Evolutionary conservation across 2,888 invertebrate species (phyloP).

Genomic region (Patella ulyssiponensis): DNA sequence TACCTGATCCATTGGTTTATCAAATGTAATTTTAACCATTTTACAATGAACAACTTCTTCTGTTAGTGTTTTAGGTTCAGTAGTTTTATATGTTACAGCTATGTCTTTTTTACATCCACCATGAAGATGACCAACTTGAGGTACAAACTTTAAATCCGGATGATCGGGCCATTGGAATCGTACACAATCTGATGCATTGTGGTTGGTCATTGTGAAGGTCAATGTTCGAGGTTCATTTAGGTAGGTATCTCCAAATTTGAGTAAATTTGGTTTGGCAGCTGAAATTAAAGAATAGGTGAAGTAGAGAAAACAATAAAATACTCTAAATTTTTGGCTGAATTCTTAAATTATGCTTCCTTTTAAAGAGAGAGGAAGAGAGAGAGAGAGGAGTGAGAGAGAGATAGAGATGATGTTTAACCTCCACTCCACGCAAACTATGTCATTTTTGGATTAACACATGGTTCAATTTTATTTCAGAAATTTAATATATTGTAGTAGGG

Average conservation of each 20-base stretch:
- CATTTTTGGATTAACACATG: too few relatives aligned
- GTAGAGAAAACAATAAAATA: too few relatives aligned
- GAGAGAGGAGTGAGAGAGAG: too few relatives aligned
- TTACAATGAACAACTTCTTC: conserved; percentile 63
- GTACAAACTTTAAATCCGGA: conserved; percentile 74
- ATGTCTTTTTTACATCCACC: conserved; percentile 74
- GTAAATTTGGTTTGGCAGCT: conserved; percentile 70
- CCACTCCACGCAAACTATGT: too few relatives aligned
- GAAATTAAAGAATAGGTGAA: conserved; percentile 27
- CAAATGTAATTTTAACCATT: conserved; percentile 68
- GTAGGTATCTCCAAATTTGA: conserved; percentile 71
- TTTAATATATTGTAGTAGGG: too few relatives aligned
- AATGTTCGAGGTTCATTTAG: conserved; percentile 67
- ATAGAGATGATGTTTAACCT: too few relatives aligned
- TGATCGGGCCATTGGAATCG: conserved; percentile 70
- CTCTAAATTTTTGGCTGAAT: too few relatives aligned
- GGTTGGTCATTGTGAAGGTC: conserved; percentile 70
- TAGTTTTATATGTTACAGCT: conserved; percentile 74
- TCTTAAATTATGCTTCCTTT: too few relatives aligned
- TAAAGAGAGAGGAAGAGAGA: too few relatives aligned
- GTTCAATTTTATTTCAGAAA: too few relatives aligned
- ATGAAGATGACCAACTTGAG: conserved; percentile 72
- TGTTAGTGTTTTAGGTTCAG: conserved; percentile 67
- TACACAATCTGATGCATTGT: conserved; percentile 65
- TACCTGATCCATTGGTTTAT: conserved; percentile 62